Base-by-base conservation (phyloP, 1,140 invertebrate species). In the Drusus annulatus region DNA sequence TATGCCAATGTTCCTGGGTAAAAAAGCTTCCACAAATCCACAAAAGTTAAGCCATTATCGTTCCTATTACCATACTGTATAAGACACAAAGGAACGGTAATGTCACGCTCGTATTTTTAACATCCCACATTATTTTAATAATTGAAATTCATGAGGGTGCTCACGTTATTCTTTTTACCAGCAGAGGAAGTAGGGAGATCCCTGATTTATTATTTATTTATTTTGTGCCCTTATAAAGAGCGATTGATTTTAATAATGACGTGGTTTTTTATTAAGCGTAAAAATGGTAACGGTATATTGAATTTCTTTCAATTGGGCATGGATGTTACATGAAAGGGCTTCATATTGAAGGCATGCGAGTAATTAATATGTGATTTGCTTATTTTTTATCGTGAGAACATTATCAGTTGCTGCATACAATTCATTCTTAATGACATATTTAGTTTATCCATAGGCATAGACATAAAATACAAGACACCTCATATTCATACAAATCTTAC, bases 121-220 rank as follows among this genome's bases (percentile, higher is more conserved):
- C 58, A n/a, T 79, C 81, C 73, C 74, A 71, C 73, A 82, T 79
- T 77, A 79, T 79, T 79, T 79, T 79, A 76, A 79, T 79, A 82
- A 82, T 82, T 82, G 81, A 82, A 76, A 82, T 82, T 82, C 81
- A 82, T 82, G 81, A 63, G 77, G 74, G 81, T 25, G 73, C 68
- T 82, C 79, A 77, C 51, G 45, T 45, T 79, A 68, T 62, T 36
- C 52, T 71, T 78, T 28, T 79, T 78, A 71, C 71, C 51, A 71
- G 25, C 62, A 28, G 45, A 69, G 73, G 52, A 80, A 69, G 73
- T 1, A 13, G 10, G 36, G 10, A 45, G 50, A 36, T 13, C 51
- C 69, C 19, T 76, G 51, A 56, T 65, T 58, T 75, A 63, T 65
- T 75, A 76, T 76, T 80, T 62, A 60, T 73, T 73, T 65, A 60